Conservation (phyloP, 2,888 invertebrate genomes). For the Drosophila conformis region DNA sequence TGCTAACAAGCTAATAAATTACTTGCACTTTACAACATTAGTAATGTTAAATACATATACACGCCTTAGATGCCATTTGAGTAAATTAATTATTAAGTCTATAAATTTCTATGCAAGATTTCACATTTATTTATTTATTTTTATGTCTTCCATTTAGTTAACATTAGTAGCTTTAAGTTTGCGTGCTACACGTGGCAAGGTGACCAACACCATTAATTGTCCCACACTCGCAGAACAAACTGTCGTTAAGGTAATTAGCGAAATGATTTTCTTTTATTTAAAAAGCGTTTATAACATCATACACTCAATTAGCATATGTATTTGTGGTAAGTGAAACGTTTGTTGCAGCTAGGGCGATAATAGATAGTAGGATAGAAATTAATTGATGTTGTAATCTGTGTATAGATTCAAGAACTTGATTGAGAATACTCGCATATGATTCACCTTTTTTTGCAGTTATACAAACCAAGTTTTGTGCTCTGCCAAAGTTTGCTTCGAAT, state of each 20-base stretch:
- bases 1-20: neutral
- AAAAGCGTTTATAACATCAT: neutral
- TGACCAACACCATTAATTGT: neutral
- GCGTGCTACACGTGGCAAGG: neutral
- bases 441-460: neutral
- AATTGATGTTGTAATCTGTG: neutral
- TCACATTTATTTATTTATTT: neutral
- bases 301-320: neutral
- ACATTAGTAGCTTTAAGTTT: slow-evolving; percentile 18
- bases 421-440: neutral
- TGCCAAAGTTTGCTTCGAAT: slow-evolving; percentile 6
- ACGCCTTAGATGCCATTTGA: neutral
- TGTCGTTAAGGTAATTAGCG: slow-evolving; percentile 15
- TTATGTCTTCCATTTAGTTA: slow-evolving; percentile 21
- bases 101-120: neutral
- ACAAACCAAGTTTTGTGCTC: neutral
- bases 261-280: neutral
- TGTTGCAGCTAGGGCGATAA: neutral
- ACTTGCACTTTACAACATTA: neutral
- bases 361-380: neutral
- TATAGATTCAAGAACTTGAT: neutral
- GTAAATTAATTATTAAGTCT: neutral
- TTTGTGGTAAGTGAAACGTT: neutral
- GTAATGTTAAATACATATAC: neutral
- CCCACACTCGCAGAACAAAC: neutral